Percentiles rank a stretch among this genome's conserved stretches.
Evolutionary conservation across 2,888 invertebrate genomes (phyloP).

Genomic region (Pinctada fucata): DNA sequence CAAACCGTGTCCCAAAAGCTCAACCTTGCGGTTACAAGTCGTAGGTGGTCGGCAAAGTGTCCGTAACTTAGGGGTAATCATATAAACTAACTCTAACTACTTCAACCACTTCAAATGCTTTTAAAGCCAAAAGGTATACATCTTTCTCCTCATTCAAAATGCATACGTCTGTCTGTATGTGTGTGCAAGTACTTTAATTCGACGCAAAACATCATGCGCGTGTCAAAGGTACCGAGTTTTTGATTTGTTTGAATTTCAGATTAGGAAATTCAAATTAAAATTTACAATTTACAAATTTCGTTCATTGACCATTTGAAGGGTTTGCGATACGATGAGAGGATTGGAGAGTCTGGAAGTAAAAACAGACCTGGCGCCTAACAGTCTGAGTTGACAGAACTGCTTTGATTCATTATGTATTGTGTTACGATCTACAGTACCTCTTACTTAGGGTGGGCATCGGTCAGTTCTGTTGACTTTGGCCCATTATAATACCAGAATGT

Average conservation of each 20-base stretch:
- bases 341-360: background rate
- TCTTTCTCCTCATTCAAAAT: background rate
- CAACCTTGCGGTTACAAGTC: too few species aligned
- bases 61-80: too few species aligned
- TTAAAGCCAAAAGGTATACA: background rate
- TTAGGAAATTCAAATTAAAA: background rate
- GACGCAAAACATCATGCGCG: background rate
- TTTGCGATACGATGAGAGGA: background rate
- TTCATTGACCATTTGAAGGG: background rate
- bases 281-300: background rate
- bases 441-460: too few species aligned
- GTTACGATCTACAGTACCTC: background rate
- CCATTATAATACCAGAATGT: too few species aligned
- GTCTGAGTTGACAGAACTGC: background rate
- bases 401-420: background rate
- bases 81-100: background rate
- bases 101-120: constrained; percentile 2
- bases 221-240: background rate
- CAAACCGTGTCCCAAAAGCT: too few species aligned
- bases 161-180: background rate
- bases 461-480: too few species aligned
- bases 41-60: too few species aligned
- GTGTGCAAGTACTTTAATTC: too few species aligned
- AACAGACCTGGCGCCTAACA: background rate
- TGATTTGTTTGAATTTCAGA: background rate